Conservation (phyloP, 1,140 invertebrate genomes). For the Ceratina calcarata region DNA sequence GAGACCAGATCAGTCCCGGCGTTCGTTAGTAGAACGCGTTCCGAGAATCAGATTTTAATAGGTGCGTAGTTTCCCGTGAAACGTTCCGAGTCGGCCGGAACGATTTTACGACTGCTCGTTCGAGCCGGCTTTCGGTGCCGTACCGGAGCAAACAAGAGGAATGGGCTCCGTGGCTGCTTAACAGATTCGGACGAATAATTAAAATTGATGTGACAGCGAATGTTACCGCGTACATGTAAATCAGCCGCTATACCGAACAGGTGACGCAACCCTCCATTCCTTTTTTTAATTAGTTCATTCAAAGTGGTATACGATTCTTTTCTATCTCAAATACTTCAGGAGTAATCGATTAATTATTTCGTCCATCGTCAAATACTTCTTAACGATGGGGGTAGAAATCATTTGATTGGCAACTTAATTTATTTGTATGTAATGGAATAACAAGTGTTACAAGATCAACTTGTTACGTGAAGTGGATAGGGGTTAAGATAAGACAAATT, state of each 20-base stretch:
- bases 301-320: too few species aligned
- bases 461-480: too few species aligned
- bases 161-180: conserved; percentile 42
- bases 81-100: conserved; percentile 44
- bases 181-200: conserved; percentile 57
- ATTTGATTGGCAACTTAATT: too few species aligned
- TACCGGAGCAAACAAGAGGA: conserved; percentile 51
- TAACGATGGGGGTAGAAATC: too few species aligned
- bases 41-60: conserved; percentile 63
- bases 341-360: not conserved
- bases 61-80: conserved; percentile 58
- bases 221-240: conserved; percentile 39
- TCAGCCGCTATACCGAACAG: conserved; percentile 8
- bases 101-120: conserved; percentile 63
- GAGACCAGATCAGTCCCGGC: conserved; percentile 49
- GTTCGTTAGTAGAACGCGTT: conserved; percentile 63
- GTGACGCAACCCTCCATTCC: conserved; percentile 15
- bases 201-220: conserved; percentile 60
- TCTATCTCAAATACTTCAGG: too few species aligned
- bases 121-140: conserved; percentile 47
- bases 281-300: not conserved
- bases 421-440: too few species aligned
- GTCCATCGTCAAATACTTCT: too few species aligned
- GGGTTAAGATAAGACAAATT: too few species aligned
- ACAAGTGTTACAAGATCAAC: too few species aligned